These are phyloP conservation scores for Cephus pulcher DNA, from an alignment of 2,888 invertebrate genomes.

Conservation along the genomic window DNA sequence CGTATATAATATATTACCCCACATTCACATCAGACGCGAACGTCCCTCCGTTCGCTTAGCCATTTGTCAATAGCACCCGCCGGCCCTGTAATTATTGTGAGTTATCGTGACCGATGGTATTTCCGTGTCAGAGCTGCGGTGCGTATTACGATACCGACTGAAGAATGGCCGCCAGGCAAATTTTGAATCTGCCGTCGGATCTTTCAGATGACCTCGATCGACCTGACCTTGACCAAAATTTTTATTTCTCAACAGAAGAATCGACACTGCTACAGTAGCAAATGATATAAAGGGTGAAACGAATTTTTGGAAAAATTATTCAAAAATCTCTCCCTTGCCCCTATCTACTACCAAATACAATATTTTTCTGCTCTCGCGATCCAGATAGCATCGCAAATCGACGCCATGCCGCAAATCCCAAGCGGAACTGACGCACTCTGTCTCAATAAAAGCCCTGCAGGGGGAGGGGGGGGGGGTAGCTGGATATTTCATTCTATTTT, in stretches of 20 bases:
- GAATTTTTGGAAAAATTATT: background rate
- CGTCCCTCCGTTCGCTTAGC: constrained; percentile 23
- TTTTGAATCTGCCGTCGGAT: background rate
- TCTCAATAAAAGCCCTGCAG: constrained; percentile 38
- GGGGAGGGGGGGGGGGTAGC: constrained; percentile 16
- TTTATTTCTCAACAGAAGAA: background rate
- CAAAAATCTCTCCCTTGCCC: background rate
- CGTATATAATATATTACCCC: constrained; percentile 27
- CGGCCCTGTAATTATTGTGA: background rate
- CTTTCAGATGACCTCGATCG: background rate
- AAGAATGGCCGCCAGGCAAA: background rate
- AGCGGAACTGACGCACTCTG: constrained; percentile 27
- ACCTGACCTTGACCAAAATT: background rate
- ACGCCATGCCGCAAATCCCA: constrained; percentile 23
- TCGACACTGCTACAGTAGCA: background rate
- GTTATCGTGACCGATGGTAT: background rate
- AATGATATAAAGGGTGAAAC: background rate
- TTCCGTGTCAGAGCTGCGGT: background rate
- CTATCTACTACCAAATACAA: background rate
- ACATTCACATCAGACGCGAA: constrained; percentile 26
- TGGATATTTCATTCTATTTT: constrained; percentile 21
- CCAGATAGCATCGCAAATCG: background rate
- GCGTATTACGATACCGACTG: background rate
- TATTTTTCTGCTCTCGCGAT: background rate
- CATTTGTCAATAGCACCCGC: constrained; percentile 26